These are phyloP conservation scores for Diadumene lineata DNA, from an alignment of 92 coral and sea anemone genomes.

Conservation along the genomic window DNA sequence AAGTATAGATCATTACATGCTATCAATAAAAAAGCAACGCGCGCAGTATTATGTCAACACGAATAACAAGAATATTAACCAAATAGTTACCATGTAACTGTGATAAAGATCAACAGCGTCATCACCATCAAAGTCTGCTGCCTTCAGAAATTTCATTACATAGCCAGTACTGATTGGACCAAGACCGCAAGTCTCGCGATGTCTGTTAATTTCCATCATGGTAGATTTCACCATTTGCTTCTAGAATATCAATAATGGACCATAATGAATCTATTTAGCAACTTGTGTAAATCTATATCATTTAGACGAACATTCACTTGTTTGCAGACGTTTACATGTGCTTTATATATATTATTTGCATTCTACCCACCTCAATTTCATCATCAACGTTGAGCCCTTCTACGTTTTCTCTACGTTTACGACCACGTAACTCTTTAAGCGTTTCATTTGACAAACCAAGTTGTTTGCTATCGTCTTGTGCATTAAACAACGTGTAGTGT, in stretches of 20 bases:
- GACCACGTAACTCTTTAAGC: not conserved
- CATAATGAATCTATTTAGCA: not conserved
- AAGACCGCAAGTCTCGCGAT: not conserved
- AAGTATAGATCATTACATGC: no score
- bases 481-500: no score
- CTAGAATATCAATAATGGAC: not conserved
- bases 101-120: not conserved
- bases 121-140: not conserved
- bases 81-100: not conserved
- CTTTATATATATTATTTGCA: no score
- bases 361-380: not conserved
- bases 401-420: not conserved
- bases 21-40: no score
- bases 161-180: not conserved
- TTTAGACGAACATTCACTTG: not conserved
- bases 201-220: not conserved
- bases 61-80: not conserved
- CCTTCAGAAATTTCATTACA: not conserved
- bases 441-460: no score
- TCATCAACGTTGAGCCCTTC: not conserved
- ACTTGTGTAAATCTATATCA: not conserved
- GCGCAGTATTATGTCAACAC: not conserved
- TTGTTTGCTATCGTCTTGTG: no score
- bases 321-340: not conserved
- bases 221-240: not conserved